Conservation (phyloP, 2,888 invertebrate genomes). For the Nemotelus pantherinus region DNA sequence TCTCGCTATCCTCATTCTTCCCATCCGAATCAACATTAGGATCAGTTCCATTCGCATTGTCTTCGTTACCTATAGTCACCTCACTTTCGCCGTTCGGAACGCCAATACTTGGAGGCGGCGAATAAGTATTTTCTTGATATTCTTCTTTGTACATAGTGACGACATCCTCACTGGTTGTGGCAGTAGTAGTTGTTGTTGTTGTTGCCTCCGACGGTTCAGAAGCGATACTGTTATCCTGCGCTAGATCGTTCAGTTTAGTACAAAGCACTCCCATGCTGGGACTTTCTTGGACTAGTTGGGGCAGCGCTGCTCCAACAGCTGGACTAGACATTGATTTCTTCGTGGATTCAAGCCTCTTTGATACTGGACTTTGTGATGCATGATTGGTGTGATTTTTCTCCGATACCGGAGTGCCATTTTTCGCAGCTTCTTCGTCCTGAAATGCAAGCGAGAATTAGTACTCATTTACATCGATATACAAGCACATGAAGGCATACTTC, state of each 20-base stretch:
- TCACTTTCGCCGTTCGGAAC: slow-evolving; percentile 53
- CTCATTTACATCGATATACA: not conserved
- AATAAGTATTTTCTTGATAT: slow-evolving; percentile 3
- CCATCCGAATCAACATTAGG: slow-evolving; percentile 43
- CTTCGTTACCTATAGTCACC: slow-evolving; percentile 47
- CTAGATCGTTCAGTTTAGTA: slow-evolving; percentile 59
- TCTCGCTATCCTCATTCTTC: slow-evolving; percentile 30
- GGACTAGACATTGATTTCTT: slow-evolving; percentile 65
- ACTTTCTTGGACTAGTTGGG: slow-evolving; percentile 61
- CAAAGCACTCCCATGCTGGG: slow-evolving; percentile 60
- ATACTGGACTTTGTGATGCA: slow-evolving; percentile 55
- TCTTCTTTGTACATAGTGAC: slow-evolving; percentile 63
- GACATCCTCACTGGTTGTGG: slow-evolving; percentile 64
- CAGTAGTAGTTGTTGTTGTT: slow-evolving; percentile 64
- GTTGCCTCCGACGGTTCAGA: slow-evolving; percentile 64
- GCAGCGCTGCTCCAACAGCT: slow-evolving; percentile 58
- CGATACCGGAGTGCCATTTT: slow-evolving; percentile 4
- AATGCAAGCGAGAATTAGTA: not conserved
- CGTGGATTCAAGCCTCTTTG: slow-evolving; percentile 60
- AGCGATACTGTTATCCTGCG: slow-evolving; percentile 64
- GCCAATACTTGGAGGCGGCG: slow-evolving; percentile 22
- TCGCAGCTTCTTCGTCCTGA: slow-evolving; percentile 15
- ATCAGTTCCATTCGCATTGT: slow-evolving; percentile 44
- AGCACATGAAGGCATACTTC: slow-evolving; percentile 29
- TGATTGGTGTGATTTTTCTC: slow-evolving; percentile 39